Evolutionary conservation across 2,113 vertebrate species (phyloP).

Genomic region (Leucosticte australis): DNA sequence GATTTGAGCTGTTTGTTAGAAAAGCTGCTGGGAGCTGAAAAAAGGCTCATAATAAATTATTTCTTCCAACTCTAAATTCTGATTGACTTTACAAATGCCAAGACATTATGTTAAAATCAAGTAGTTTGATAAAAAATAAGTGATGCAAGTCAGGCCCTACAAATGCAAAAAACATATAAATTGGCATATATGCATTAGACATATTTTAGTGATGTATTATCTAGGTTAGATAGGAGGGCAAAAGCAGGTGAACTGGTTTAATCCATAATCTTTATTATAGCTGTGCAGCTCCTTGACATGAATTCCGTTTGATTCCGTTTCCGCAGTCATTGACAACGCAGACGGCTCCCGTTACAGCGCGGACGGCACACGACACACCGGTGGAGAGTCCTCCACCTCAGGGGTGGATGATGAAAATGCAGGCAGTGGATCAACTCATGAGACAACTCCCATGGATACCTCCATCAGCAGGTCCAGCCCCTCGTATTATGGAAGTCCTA

Average conservation of each 20-base stretch:
- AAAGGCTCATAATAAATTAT: neutral
- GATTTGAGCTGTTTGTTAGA: neutral
- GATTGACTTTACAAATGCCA: neutral
- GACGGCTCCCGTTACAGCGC: slow-evolving; percentile 68
- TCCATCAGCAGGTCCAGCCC: slow-evolving; percentile 45
- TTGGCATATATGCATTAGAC: neutral
- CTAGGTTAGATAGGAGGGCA: neutral
- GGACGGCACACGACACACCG: slow-evolving; percentile 16
- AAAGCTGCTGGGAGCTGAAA: neutral
- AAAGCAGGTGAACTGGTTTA: neutral
- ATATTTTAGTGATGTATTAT: neutral
- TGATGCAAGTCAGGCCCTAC: neutral
- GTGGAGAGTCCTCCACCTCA: slow-evolving; percentile 24
- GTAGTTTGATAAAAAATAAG: neutral
- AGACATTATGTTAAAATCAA: neutral
- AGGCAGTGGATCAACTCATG: slow-evolving; percentile 63
- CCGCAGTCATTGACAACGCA: slow-evolving; percentile 71
- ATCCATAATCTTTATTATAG: neutral
- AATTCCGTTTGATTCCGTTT: neutral
- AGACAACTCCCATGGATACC: slow-evolving; percentile 51
- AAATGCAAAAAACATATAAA: neutral
- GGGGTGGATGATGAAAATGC: slow-evolving; percentile 44
- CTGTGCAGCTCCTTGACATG: neutral
- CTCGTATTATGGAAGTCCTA: neutral
- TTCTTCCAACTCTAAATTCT: neutral